Percentiles rank a stretch among this genome's conserved stretches.
These are phyloP conservation scores for Aphelinus certus DNA, from an alignment of 1,140 invertebrate species.

Conservation along the genomic window DNA sequence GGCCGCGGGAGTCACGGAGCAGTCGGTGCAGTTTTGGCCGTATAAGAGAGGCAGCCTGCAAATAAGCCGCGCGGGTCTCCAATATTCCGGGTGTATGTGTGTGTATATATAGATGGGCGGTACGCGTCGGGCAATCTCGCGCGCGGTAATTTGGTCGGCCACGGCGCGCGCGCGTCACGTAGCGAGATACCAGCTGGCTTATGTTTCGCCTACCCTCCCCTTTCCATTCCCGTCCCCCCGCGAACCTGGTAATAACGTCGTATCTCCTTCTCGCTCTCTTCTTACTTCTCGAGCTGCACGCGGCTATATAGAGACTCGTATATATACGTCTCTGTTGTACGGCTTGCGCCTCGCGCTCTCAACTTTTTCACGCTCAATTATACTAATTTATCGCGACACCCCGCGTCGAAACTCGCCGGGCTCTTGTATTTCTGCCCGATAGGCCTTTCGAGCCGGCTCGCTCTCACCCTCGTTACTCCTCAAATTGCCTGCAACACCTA, in stretches of 20 bases:
- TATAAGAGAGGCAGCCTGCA: too few relatives aligned
- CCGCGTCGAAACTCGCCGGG: too few relatives aligned
- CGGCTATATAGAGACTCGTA: background rate
- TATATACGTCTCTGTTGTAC: background rate
- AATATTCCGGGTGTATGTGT: background rate
- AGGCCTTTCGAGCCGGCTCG: too few relatives aligned
- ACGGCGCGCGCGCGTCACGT: background rate
- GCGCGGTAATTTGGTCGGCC: slow-evolving; percentile 2
- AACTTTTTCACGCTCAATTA: background rate
- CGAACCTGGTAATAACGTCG: slow-evolving; percentile 13
- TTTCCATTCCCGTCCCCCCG: background rate
- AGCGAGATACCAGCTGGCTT: slow-evolving; percentile 17
- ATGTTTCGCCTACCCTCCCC: background rate
- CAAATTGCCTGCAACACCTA: too few relatives aligned
- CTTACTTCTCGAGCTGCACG: background rate
- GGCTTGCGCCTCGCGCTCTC: too few relatives aligned
- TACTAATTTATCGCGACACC: background rate
- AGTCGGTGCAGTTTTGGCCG: too few relatives aligned
- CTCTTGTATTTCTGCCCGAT: too few relatives aligned
- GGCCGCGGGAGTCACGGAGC: too few relatives aligned
- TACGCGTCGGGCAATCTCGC: background rate
- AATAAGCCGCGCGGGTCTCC: background rate
- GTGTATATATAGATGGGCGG: background rate
- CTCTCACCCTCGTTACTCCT: too few relatives aligned
- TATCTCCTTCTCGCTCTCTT: slow-evolving; percentile 14